Base-by-base conservation (phyloP, 1,140 invertebrate genomes). In the Olivierus martensii region DNA sequence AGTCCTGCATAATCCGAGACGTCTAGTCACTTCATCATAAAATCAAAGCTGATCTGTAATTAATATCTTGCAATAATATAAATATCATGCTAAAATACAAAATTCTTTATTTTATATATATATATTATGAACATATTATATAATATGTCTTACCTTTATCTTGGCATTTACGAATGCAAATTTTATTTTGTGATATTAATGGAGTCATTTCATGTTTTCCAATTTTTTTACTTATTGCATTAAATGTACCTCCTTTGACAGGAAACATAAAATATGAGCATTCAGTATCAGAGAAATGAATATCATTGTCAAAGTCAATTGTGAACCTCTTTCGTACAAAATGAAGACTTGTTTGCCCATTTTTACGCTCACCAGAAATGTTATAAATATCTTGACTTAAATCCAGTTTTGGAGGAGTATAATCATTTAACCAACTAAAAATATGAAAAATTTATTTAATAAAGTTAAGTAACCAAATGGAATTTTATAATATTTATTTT, bases 261-360 rank as follows among this genome's bases (percentile, higher is more conserved):
- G 86, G 83, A 72, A 88, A 94, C 75, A 93, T 83, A 66, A 94
- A 76, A 68, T 88, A 91, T 3, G 86, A 68, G 65, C 89, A 94
- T 46, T 82, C 73, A 14, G 44, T 19, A 60, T 89, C 81, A 0
- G 81, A 81, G 67, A 94, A 90, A 28, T 82, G 79, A 34, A 89
- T 69, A 67, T 93, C 88, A 73, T 78, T 41, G 3, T 52, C 66
- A n/a, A 17, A 4, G 67, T 94, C 89, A 12, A 77, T 78, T 15
- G 87, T 87, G 10, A 76, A 66, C 10, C 88, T 70, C 65, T 84
- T 85, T 57, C 89, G 76, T 2, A 77, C 78, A 63, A 94, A 95
- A 43, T 75, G 79, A 5, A 93, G 68, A 1, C 81, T 86, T 1
- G 83, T 86, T 12, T 81, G 69, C 0, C 87, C 87, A 62, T 92